These are phyloP conservation scores for Helleia helle DNA, from an alignment of 2,888 invertebrate species.

Conservation along the genomic window DNA sequence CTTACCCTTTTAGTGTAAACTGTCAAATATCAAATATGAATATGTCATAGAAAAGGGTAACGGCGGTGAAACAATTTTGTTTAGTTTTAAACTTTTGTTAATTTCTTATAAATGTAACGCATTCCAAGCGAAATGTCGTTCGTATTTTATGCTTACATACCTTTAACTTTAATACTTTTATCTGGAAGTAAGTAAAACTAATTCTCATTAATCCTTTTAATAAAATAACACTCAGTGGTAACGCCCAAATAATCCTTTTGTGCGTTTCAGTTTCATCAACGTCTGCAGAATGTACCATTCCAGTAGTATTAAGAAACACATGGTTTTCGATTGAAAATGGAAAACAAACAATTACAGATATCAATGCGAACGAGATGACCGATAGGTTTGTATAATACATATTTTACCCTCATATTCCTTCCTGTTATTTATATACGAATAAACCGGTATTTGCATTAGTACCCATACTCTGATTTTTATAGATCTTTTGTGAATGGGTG, in stretches of 20 bases:
- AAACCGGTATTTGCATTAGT: too few species aligned
- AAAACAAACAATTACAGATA: constrained; percentile 85
- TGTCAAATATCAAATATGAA: too few species aligned
- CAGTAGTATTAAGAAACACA: constrained; percentile 84
- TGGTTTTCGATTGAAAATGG: constrained; percentile 96
- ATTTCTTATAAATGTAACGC: too few species aligned
- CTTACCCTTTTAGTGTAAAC: too few species aligned
- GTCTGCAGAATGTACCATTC: constrained; percentile 79
- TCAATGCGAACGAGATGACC: constrained; percentile 86
- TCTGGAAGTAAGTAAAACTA: constrained; percentile 8
- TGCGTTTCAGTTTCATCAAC: constrained; percentile 44
- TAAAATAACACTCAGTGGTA: background rate
- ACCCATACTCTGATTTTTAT: too few species aligned
- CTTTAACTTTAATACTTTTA: constrained; percentile 2
- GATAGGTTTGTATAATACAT: constrained; percentile 57
- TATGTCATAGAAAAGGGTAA: too few species aligned
- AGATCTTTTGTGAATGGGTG: too few species aligned
- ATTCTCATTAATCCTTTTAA: background rate
- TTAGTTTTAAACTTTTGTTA: too few species aligned
- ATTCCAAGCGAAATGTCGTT: constrained; percentile 14
- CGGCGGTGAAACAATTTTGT: too few species aligned
- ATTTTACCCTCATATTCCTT: too few species aligned
- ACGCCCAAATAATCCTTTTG: constrained; percentile 9
- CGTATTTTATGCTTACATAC: background rate
- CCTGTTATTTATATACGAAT: too few species aligned